phyloP scores from a whole-genome alignment of 1,140 invertebrate genomes.

The Formica selysi region DNA sequence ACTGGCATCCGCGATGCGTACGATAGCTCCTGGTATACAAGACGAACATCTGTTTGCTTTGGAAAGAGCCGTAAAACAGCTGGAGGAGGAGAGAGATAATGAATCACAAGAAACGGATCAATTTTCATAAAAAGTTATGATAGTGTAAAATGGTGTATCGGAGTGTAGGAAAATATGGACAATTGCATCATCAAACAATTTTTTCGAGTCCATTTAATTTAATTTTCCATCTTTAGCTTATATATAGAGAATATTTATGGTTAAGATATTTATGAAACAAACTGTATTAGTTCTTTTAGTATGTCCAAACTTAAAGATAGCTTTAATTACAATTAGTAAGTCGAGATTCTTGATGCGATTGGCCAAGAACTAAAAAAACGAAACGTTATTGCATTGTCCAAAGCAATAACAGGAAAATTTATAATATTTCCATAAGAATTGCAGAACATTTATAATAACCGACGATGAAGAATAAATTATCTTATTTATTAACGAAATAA shows the following conservation, averaged over 20 bases:
- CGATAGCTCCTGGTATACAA: conserved; percentile 89
- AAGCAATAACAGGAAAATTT: not conserved
- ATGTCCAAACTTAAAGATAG: not conserved
- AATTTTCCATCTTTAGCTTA: not conserved
- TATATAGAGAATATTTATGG: not conserved
- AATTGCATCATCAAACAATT: conserved; percentile 28
- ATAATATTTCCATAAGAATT: not conserved
- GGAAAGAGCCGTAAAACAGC: conserved; percentile 88
- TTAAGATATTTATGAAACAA: conserved; percentile 22
- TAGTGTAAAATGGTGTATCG: not conserved
- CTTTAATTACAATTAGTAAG: not conserved
- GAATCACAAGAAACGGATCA: conserved; percentile 60
- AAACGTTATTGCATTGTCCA: conserved; percentile 10
- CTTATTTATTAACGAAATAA: conserved; percentile 28
- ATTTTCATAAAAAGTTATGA: conserved; percentile 26
- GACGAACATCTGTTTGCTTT: conserved; percentile 93
- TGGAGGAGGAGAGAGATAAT: conserved; percentile 72
- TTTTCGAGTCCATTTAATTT: not conserved
- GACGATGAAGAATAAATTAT: conserved; percentile 11
- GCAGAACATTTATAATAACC: not conserved
- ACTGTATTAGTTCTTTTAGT: not conserved
- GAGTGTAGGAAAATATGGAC: conserved; percentile 21
- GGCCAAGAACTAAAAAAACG: not conserved
- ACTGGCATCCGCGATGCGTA: conserved; percentile 92
- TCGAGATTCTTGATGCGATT: conserved; percentile 1